Evolutionary conservation across 2,888 invertebrate genomes (phyloP).

Genomic region (Drosophila anomalipes): DNA sequence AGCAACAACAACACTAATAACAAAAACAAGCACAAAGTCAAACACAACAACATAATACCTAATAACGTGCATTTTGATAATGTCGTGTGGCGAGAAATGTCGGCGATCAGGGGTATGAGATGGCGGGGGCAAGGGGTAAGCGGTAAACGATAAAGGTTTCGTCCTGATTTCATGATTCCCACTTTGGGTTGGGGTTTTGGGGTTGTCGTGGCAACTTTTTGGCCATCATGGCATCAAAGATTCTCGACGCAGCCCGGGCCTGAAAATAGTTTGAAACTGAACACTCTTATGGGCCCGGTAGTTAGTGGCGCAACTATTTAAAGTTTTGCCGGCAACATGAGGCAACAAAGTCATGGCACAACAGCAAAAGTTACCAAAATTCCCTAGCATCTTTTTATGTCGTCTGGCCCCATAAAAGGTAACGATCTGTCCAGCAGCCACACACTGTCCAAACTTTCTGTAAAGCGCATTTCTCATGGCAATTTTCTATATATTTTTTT

Average conservation of each 20-base stretch:
- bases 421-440: conserved; percentile 30
- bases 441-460: conserved; percentile 7
- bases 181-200: conserved; percentile 10
- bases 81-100: conserved; percentile 43
- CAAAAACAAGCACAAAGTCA: conserved; percentile 25
- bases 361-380: conserved; percentile 37
- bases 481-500: not conserved
- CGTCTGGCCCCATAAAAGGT: conserved; percentile 34
- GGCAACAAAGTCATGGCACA: conserved; percentile 40
- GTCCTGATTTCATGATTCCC: conserved; percentile 12
- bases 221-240: conserved; percentile 57
- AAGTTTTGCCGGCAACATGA: conserved; percentile 51
- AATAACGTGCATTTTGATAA: conserved; percentile 73
- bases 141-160: not conserved
- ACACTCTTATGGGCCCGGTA: conserved; percentile 22
- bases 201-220: conserved; percentile 41
- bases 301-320: conserved; percentile 59
- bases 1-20: conserved; percentile 22
- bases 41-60: conserved; percentile 65
- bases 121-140: not conserved
- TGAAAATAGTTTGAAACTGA: conserved; percentile 58
- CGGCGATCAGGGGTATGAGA: not conserved
- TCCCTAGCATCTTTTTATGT: conserved; percentile 18
- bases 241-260: conserved; percentile 15
- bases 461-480: conserved; percentile 6